Percentiles rank a stretch among this genome's conserved stretches.
Evolutionary conservation across 2,797 vertebrate genomes (phyloP).

Genomic region (Pseudomugil gertrudae): DNA sequence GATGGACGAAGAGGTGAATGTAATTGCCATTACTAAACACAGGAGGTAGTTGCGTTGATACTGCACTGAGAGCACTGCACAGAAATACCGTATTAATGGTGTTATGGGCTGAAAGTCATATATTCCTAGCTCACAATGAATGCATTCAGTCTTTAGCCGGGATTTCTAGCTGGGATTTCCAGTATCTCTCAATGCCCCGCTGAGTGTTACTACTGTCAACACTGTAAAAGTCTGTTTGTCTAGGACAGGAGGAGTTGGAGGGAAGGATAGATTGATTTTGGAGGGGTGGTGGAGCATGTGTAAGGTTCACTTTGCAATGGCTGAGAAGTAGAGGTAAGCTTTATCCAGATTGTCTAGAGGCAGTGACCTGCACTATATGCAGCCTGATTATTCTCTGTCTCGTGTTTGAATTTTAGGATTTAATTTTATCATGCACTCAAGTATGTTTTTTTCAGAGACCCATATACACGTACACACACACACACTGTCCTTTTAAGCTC

Average conservation of each 20-base stretch:
- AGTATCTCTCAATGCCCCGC: slow-evolving; percentile 52
- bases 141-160: slow-evolving; percentile 25
- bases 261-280: slow-evolving; percentile 1
- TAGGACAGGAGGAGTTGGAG: slow-evolving; percentile 20
- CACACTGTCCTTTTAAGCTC: slow-evolving; percentile 26
- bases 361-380: slow-evolving; percentile 54
- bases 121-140: slow-evolving; percentile 27
- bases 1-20: too few species aligned
- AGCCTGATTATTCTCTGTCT: slow-evolving; percentile 20
- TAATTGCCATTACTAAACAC: neutral
- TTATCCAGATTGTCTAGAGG: slow-evolving; percentile 53
- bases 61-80: neutral
- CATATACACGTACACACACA: slow-evolving; percentile 20
- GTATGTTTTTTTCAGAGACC: slow-evolving; percentile 34
- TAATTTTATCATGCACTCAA: slow-evolving; percentile 30
- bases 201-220: slow-evolving; percentile 76
- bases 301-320: slow-evolving; percentile 59
- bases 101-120: slow-evolving; percentile 21
- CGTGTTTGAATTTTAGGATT: slow-evolving; percentile 41
- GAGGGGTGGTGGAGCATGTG: slow-evolving; percentile 67
- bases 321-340: slow-evolving; percentile 52
- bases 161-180: slow-evolving; percentile 45
- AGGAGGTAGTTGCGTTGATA: slow-evolving; percentile 28
- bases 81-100: slow-evolving; percentile 10
- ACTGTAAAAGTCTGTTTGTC: slow-evolving; percentile 64